Evolutionary conservation across 2,888 invertebrate genomes (phyloP), one percentile per base, ranked within the genome.

Genomic region (Stenolophus ochropezus): DNA sequence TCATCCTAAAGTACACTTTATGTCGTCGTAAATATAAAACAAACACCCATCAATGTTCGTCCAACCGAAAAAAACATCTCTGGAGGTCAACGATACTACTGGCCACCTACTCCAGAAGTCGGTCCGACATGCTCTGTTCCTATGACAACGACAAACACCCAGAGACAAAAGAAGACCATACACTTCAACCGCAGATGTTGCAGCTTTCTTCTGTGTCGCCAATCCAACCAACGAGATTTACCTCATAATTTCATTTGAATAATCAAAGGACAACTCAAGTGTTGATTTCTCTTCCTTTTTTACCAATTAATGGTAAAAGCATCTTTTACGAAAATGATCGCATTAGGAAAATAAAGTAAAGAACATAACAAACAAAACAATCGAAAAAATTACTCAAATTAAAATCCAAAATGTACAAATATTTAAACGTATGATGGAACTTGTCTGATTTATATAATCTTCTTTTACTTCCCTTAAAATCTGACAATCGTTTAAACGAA

Each of bases 11-110:
- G 81, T 75, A 75, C 65, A 81, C 81, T 81, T 81, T 81, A 81
- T 81, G 81, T 75, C 65, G 75, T 81, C 81, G 81, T 81, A 81
- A 81, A 81, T 81, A 81, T 81, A 81, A 81, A 81, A 75, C 81
- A 81, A 81, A 81, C 75, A 81, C 74, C 81, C 81, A 81, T 81
- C 81, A 81, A 81, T 81, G 81, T 81, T 71, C 81, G 61, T 49
- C 49, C 61, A 25, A 58, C 75, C 81, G 65, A 81, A 80, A 81
- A 81, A 81, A 81, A 58, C 58, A 58, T 71, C 71, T 42, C 14
- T 8, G 49, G 51, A 79, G 80, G 80, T 81, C 80, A 81, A 74
- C 56, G 73, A 51, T 81, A 49, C 53, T 42, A 27, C 25, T 49
- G 53, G 71, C 79, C 79, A 81, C 73, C 80, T 81, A 73, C 80